phyloP scores from a whole-genome alignment of 2,888 invertebrate genomes.

The Branchellion lobata region DNA sequence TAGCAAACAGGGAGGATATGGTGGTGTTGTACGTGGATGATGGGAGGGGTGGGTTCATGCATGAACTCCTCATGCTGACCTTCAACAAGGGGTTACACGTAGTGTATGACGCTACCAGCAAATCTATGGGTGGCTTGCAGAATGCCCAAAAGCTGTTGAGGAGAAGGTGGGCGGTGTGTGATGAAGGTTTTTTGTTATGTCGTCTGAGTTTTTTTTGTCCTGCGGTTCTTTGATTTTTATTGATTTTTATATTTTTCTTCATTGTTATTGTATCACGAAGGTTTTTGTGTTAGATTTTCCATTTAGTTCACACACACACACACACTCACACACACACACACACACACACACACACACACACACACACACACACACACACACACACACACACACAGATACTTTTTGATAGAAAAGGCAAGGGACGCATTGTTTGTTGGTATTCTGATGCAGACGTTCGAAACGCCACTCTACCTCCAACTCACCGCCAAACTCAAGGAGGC shows the following conservation, averaged over 20 bases:
- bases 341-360: too few relatives aligned
- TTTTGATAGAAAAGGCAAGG: constrained; percentile 83
- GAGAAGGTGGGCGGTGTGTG: constrained; percentile 66
- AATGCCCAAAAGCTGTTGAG: constrained; percentile 70
- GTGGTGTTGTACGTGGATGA: constrained; percentile 70
- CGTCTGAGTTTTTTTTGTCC: neutral
- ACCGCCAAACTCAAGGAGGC: constrained; percentile 75
- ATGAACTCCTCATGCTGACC: constrained; percentile 68
- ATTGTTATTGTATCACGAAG: too few relatives aligned
- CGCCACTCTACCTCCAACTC: constrained; percentile 72
- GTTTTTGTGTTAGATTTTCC: too few relatives aligned
- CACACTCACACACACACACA: too few relatives aligned
- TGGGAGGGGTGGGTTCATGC: constrained; percentile 70
- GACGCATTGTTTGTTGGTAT: constrained; percentile 85
- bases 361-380: too few relatives aligned
- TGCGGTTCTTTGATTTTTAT: neutral
- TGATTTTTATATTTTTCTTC: too few relatives aligned
- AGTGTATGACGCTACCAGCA: constrained; percentile 60
- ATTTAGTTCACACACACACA: too few relatives aligned
- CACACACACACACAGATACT: constrained; percentile 68
- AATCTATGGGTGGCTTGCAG: constrained; percentile 52
- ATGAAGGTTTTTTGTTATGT: neutral
- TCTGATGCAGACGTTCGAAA: constrained; percentile 84
- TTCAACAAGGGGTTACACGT: constrained; percentile 60
- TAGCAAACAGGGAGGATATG: constrained; percentile 54